Evolutionary conservation across 1,140 invertebrate genomes (phyloP), one percentile per base, ranked within the genome.

Genomic region (Hypothenemus hampei): DNA sequence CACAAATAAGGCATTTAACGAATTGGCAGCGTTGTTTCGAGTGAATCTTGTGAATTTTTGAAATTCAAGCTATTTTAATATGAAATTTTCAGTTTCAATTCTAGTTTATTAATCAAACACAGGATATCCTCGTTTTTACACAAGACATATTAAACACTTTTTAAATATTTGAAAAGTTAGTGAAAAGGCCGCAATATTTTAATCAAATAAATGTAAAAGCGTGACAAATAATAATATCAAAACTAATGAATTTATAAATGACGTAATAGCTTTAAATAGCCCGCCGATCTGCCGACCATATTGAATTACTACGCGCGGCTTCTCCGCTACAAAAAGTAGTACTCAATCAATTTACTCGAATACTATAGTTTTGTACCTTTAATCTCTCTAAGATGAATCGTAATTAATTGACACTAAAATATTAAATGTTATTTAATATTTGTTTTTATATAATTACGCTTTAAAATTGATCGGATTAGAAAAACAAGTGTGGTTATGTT

Each of bases 181-280:
- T 7, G 26, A 29, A 7, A 29, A 29, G 6, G 26, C n/a, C 26
- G 26, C n/a, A 29, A 1, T 29, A 29, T 29, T 29, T 29, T 29
- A 29, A 7, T 29, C 6, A n/a, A 29, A 29, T 7, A n/a, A 7
- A n/a, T 29, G n/a, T 29, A 29, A 29, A 29, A 29, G 26, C 26
- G 26, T 29, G 26, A 29, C 26, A 29, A 31, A 31, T 31, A 8
- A 31, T 13, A 2, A 11, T 31, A 13, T 11, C 13, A 31, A 31
- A 31, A 8, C 26, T 31, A 31, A 31, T 11, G 26, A 31, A 2
- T 36, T 19, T 35, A 48, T 36, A 16, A 15, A 36, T 48, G 46
- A 48, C 46, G 46, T 50, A 39, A 50, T 40, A 4, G 5, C 33
- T 50, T 50, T 37, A 50, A 50, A 50, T 50, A 37, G 29, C 35